Evolutionary conservation across 2,113 vertebrate species (phyloP), one percentile per base, ranked within the genome.

Genomic region (Ondatra zibethicus): DNA sequence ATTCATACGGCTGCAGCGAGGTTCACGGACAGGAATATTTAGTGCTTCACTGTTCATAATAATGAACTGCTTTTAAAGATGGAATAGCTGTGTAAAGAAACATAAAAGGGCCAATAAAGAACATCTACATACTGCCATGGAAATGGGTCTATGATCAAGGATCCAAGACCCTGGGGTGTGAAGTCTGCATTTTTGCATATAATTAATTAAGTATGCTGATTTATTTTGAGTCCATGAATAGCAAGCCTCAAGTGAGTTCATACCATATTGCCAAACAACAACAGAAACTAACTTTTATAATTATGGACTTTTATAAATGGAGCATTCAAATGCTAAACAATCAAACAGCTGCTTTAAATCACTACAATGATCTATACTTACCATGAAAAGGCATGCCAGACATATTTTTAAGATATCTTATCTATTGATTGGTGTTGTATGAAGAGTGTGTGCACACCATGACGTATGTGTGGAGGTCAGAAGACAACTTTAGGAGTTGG

Each of bases 201-300:
- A 92, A 80, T 76, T 91, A n/a, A 96, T 82, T 65, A 58, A 85
- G 33, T 84, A 65, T 91, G 61, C 19, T 7, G 45, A 39, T 55
- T 89, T 92, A 80, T 39, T 88, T 70, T 88, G 33, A 39, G 33
- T 27, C 78, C 31, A 5, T 70, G 63, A 63, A 80, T 89, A 96
- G 93, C 77, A 42, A n/a, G 61, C 3, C 39, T 86, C 77, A 58
- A 77, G 73, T 63, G 73, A 72, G 16, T 75, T 78, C 23, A 52
- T 93, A 21, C 8, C 55, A 27, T 70, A 73, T 87, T 55, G 77
- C 61, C 52, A 89, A 82, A 92, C 72, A 94, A 92, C n/a, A 93
- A 58, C 19, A 19, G 23, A 91, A 95, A 91, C 36, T 45, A 61
- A 76, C 39, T 76, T 92, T 75, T 58, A 5, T 47, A 95, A 94